Base-by-base conservation (phyloP, 2,888 invertebrate species). In the Gryllus longicercus region DNA sequence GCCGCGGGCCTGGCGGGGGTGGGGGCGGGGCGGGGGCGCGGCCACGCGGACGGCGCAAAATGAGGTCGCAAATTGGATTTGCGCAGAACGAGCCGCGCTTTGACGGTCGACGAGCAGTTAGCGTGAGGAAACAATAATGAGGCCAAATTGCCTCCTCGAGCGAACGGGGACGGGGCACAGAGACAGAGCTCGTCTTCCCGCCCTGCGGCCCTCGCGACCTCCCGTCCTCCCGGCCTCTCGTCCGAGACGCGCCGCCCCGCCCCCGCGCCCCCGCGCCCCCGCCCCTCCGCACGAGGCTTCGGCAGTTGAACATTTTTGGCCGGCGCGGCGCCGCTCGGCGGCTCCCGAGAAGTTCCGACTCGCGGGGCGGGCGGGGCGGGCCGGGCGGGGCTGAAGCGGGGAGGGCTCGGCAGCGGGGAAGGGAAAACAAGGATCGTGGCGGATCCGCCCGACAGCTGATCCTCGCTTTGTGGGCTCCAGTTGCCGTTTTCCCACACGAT, bases 1-100 rank as follows among this genome's bases (percentile, higher is more conserved):
- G 11, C 63, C 16, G 16, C 14, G 1, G 16, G 63, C 16, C 63
- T 10, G 0, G 14, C n/a, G 63, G 63, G 14, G 11, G 63, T 1
- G 63, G 63, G 0, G 63, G n/a, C 16, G 5, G 63, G n/a, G 63
- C 63, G n/a, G 63, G 0, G 16, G n/a, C 63, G 63, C 14, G 63
- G 63, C 16, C 14, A 63, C 16, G n/a, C 63, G 63, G 63, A n/a
- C 14, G 16, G 63, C 63, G 63, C 63, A 63, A 63, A 63, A 63
- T 63, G 63, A 63, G 63, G 63, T 63, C 63, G 63, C 63, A 63
- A 63, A 16, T 63, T 14, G 63, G 63, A 63, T 63, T 63, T 63
- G 16, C n/a, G 63, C 63, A 63, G 63, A 63, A 63, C 63, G 63
- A 63, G 63, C 63, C 63, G n/a, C 16, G 63, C 63, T 63, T 63